Conservation (phyloP, 2,888 invertebrate genomes). For the Ganaspis brasiliensis region DNA sequence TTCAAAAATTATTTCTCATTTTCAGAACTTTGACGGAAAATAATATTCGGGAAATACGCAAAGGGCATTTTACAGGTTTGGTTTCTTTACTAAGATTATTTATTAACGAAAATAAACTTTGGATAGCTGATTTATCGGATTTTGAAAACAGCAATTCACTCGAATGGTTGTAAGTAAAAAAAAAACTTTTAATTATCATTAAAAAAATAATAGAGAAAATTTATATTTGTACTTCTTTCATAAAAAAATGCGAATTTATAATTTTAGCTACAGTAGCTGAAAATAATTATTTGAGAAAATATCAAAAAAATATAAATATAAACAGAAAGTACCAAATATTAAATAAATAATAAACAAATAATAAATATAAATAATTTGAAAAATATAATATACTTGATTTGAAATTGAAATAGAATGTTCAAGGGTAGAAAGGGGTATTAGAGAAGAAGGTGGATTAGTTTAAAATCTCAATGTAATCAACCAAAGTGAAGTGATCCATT, state of each 20-base stretch:
- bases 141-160: slow-evolving; percentile 79
- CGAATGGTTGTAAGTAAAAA: slow-evolving; percentile 78
- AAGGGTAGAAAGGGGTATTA: neutral
- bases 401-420: neutral
- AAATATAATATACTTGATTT: no score
- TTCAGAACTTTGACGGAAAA: slow-evolving; percentile 77
- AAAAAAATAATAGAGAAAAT: neutral
- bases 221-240: neutral
- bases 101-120: slow-evolving; percentile 81
- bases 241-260: no score
- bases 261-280: no score
- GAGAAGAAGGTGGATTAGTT: slow-evolving; percentile 46
- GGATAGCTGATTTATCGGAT: slow-evolving; percentile 78
- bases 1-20: slow-evolving; percentile 32
- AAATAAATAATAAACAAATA: no score
- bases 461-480: slow-evolving; percentile 55
- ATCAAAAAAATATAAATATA: no score
- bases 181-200: neutral
- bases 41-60: slow-evolving; percentile 75
- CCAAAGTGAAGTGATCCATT: slow-evolving; percentile 51
- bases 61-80: slow-evolving; percentile 80
- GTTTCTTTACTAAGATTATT: slow-evolving; percentile 80
- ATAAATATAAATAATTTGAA: no score
- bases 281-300: no score
- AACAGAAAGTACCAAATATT: no score